phyloP scores from a whole-genome alignment of 2,888 invertebrate genomes.

The Volucella bombylans region DNA sequence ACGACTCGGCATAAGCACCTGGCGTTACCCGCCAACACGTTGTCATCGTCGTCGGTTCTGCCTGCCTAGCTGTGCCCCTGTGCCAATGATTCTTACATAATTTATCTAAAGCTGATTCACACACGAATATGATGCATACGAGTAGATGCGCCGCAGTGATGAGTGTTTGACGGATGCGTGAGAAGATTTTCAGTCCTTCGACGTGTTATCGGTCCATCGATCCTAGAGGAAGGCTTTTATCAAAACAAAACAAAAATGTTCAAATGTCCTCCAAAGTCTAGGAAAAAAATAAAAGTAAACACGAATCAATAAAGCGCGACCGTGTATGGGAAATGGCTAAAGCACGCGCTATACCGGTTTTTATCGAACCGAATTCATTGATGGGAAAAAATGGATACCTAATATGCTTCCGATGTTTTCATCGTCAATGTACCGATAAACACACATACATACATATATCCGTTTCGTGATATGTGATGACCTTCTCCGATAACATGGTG shows the following conservation, averaged over 20 bases:
- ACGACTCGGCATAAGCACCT: slow-evolving; percentile 56
- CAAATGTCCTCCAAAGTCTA: neutral
- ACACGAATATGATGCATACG: neutral
- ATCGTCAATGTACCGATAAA: no score
- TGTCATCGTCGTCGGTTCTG: slow-evolving; percentile 14
- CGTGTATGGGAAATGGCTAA: neutral
- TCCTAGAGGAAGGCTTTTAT: neutral
- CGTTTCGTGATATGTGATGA: neutral
- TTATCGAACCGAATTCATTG: neutral
- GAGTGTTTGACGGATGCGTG: slow-evolving; percentile 26
- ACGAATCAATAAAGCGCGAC: neutral
- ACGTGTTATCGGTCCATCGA: slow-evolving; percentile 5
- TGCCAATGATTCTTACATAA: slow-evolving; percentile 51
- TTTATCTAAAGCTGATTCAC: slow-evolving; percentile 15
- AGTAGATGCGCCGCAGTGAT: slow-evolving; percentile 10
- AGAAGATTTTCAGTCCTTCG: slow-evolving; percentile 29
- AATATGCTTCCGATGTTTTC: no score
- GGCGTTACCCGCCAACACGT: slow-evolving; percentile 66
- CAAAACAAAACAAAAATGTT: neutral
- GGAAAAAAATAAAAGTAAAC: neutral
- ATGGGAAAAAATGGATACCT: no score
- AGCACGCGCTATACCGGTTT: slow-evolving; percentile 53
- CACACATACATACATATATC: neutral
- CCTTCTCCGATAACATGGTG: slow-evolving; percentile 5
- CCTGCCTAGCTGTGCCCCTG: slow-evolving; percentile 23